Percentiles rank a stretch among this genome's conserved stretches.
Conservation (phyloP, 2,113 vertebrate species). For the Rhinopomastus cyanomelas region DNA sequence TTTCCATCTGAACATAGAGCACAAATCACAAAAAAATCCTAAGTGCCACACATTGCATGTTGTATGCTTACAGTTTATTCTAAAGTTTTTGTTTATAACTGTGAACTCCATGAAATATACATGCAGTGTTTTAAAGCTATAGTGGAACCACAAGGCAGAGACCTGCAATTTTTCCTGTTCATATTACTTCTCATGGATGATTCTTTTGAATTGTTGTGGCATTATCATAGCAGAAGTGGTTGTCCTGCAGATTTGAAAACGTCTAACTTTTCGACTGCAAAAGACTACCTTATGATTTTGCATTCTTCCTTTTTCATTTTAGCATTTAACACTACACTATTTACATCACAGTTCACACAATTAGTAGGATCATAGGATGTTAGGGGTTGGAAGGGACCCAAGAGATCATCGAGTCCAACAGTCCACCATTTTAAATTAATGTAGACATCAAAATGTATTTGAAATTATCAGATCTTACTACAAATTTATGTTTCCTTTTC, state of each 20-base stretch:
- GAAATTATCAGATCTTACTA: neutral
- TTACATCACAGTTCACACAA: too few species aligned
- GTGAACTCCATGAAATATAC: neutral
- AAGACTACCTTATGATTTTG: neutral
- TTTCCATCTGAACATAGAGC: neutral
- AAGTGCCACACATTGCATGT: neutral
- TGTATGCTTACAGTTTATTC: neutral
- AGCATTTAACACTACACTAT: neutral
- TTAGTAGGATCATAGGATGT: too few species aligned
- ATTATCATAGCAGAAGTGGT: neutral
- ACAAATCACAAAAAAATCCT: neutral
- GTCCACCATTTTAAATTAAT: neutral
- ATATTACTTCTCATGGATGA: neutral
- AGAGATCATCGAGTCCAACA: too few species aligned
- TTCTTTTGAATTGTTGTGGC: neutral
- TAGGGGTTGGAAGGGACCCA: too few species aligned
- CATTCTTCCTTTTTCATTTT: neutral
- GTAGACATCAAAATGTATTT: neutral
- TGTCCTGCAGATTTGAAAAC: neutral
- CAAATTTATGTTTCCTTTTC: neutral
- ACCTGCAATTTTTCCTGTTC: neutral
- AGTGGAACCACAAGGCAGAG: neutral
- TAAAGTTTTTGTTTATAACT: neutral
- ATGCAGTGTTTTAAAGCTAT: neutral
- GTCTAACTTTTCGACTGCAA: neutral